Base-by-base conservation (phyloP, 1,140 invertebrate genomes). In the Paracyclopina nana region DNA sequence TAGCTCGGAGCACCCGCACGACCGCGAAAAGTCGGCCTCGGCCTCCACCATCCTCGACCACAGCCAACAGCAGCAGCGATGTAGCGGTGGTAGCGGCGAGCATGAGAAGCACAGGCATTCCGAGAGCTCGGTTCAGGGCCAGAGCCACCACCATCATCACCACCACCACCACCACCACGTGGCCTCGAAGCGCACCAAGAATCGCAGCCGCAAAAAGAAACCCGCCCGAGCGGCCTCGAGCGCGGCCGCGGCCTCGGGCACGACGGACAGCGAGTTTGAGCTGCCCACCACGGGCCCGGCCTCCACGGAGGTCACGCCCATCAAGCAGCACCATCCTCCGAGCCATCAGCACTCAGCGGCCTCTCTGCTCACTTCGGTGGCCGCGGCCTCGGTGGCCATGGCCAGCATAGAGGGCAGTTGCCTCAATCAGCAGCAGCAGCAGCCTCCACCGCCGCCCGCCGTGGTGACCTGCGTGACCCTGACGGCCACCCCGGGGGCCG, bases 101-200 rank as follows among this genome's bases (percentile, higher is more conserved):
- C 34, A 38, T 20, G 4, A 38, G 34, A 16, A 38, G 34, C 42
- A 30, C 29, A 9, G 8, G 8, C 29, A 30, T 30, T 30, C 29
- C 29, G 8, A 30, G 8, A 8, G 8, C 29, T n/a, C 8, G 8
- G 8, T n/a, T n/a, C 42, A 44, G 16, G 14, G n/a, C 24, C 42
- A 44, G 4, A 14, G 24, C 4, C 24, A 18, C 18, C 42, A 44
- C 24, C 14, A 44, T 12, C 42, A 44, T 12, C 24, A 18, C 42
- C 42, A 44, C 24, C 42, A 44, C 24, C 42, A 44, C 12, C 14
- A 44, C 5, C 42, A 44, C 24, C 42, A 44, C 24, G 14, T 18
- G 16, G 34, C 34, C 34, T 38, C 34, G 8, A 38, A 38, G 9
- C 2, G 34, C 14, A 20, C 34, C 9, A 38, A 38, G 3, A 38